Evolutionary conservation across 2,797 vertebrate genomes (phyloP).

Genomic region (Alcedo atthis): DNA sequence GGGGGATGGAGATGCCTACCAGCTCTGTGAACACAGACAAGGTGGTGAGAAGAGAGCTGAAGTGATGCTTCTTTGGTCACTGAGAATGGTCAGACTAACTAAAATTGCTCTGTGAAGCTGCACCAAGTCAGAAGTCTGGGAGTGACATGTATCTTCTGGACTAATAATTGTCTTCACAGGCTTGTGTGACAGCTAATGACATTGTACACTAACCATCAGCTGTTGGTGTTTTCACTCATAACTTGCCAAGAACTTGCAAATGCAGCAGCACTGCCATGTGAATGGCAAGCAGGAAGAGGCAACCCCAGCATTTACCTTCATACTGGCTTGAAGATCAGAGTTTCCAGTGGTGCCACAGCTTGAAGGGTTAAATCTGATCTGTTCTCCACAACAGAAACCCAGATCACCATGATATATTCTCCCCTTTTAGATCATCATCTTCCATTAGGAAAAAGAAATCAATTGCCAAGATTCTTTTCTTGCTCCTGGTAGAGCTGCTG

Average conservation of each 20-base stretch:
- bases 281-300: not conserved
- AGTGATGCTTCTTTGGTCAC: not conserved
- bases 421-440: not conserved
- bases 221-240: not conserved
- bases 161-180: not conserved
- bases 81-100: not conserved
- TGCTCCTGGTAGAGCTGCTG: not conserved
- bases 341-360: not conserved
- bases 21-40: not conserved
- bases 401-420: not conserved
- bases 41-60: not conserved
- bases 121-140: not conserved
- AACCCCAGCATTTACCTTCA: not conserved
- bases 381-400: not conserved
- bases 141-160: not conserved
- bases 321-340: not conserved
- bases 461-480: not conserved
- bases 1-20: not conserved
- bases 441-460: constrained; percentile 3
- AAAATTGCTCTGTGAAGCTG: not conserved
- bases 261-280: not conserved
- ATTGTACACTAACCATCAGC: not conserved
- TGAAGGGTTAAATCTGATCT: not conserved
- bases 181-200: not conserved
- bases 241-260: not conserved